Base-by-base conservation (phyloP, 2,888 invertebrate species). In the Pomacea canaliculata region DNA sequence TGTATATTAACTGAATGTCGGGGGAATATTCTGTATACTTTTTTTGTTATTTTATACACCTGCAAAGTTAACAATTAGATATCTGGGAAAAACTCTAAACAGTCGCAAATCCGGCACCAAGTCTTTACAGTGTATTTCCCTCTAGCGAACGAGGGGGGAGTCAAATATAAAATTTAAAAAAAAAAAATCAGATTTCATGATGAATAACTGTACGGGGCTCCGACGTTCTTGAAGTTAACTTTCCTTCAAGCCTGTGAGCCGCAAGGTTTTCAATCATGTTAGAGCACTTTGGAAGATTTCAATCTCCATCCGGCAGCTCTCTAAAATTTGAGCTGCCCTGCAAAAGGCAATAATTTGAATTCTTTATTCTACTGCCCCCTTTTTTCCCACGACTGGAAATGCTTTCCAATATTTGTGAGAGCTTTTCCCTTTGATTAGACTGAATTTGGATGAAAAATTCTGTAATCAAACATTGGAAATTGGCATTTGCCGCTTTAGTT, bases 401-500 rank as follows among this genome's bases (percentile, higher is more conserved):
- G 56, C 51, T 66, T 73, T 73, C 66, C 73, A 73, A 73, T 73
- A 73, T 73, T 73, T 73, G 65, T 66, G 73, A 73, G 73, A 66
- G 51, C 63, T 27, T 65, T 65, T 66, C 56, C 73, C 66, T 73
- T 73, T 66, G 66, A 66, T 73, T 66, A 73, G 65, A 66, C 65
- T 66, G 66, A 73, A 66, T 73, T 73, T 66, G 73, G 73, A 56
- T 73, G 73, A 73, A 73, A 73, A 65, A 73, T 73, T 73, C 73
- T 66, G 73, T 73, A 73, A 73, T 73, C 73, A 73, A 73, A 73
- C 73, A 73, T 63, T 73, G 73, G 73, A 66, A 73, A 73, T 73
- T 73, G 73, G 73, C 73, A 49, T 73, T 73, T 73, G 66, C 73
- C 73, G 73, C 73, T 73, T 46, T 68, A 27, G 27, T 46, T 46